Conservation (phyloP, 2,113 vertebrate genomes). For the Tichodroma muraria region DNA sequence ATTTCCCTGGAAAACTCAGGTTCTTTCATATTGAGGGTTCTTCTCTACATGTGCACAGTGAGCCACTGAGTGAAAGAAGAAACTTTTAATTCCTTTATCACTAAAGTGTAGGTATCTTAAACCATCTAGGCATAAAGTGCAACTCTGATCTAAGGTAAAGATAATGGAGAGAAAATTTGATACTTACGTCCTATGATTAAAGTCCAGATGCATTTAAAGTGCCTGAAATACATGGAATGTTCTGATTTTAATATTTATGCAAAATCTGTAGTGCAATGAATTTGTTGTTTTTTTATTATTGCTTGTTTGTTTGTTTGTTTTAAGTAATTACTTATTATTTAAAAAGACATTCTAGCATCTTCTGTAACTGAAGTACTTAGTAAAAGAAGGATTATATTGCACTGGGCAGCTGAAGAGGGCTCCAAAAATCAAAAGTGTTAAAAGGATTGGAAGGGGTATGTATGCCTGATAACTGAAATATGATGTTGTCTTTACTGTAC, state of each 20-base stretch:
- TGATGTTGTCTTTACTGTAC: neutral
- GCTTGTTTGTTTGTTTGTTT: too few relatives aligned
- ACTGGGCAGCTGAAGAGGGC: neutral
- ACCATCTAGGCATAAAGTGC: neutral
- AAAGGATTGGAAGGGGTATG: neutral
- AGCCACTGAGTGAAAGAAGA: neutral
- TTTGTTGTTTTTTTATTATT: neutral
- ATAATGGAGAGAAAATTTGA: neutral
- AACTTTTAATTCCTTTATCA: neutral
- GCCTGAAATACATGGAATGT: neutral
- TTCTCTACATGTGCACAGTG: neutral
- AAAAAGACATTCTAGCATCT: neutral
- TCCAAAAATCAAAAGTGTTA: neutral
- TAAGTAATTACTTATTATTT: neutral
- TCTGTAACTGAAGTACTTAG: neutral
- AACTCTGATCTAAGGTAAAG: neutral
- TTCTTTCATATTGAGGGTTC: neutral
- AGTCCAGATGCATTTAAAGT: neutral
- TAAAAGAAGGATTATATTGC: neutral
- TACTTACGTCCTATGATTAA: neutral
- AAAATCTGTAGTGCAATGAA: neutral
- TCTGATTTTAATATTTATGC: neutral
- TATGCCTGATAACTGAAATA: neutral
- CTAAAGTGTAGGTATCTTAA: neutral
- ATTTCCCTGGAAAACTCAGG: neutral